A percentile compares a stretch with the other conserved stretches of the same genome.
Evolutionary conservation across 2,113 vertebrate species (phyloP).

Genomic region (Nothoprocta pentlandii): DNA sequence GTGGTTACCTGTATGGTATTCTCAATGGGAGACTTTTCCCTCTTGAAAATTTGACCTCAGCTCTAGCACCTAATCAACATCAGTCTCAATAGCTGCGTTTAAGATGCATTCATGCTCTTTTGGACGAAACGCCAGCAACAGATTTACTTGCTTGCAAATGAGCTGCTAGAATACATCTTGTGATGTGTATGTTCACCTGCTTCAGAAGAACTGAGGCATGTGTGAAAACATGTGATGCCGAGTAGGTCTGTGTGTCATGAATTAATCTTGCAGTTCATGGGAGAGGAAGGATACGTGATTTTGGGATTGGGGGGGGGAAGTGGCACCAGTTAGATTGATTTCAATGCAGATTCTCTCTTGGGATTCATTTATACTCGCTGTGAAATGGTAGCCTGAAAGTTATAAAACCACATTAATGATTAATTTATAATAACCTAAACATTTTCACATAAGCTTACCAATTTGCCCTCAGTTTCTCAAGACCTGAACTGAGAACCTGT

Average conservation of each 20-base stretch:
- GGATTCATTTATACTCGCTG: not conserved
- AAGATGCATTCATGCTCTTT: not conserved
- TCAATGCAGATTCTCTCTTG: not conserved
- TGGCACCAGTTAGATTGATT: not conserved
- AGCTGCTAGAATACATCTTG: not conserved
- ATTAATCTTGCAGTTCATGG: not conserved
- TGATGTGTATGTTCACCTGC: not conserved
- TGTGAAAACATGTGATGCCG: not conserved
- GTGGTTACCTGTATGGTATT: not conserved
- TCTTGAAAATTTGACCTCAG: not conserved
- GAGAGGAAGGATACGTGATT: not conserved
- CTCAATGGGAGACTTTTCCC: not conserved
- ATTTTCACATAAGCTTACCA: not conserved
- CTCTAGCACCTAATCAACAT: not conserved
- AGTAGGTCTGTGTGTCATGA: accelerated
- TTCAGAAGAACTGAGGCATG: not conserved
- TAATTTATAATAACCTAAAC: not conserved
- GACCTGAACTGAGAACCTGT: not conserved
- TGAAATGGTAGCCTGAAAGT: not conserved
- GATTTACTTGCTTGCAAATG: not conserved
- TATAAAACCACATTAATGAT: not conserved
- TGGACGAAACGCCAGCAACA: not conserved
- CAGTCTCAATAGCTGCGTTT: not conserved
- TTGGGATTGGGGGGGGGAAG: not conserved
- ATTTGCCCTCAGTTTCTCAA: not conserved